Evolutionary conservation across 2,113 vertebrate species (phyloP).

Genomic region (Chlorodrepanis virens): DNA sequence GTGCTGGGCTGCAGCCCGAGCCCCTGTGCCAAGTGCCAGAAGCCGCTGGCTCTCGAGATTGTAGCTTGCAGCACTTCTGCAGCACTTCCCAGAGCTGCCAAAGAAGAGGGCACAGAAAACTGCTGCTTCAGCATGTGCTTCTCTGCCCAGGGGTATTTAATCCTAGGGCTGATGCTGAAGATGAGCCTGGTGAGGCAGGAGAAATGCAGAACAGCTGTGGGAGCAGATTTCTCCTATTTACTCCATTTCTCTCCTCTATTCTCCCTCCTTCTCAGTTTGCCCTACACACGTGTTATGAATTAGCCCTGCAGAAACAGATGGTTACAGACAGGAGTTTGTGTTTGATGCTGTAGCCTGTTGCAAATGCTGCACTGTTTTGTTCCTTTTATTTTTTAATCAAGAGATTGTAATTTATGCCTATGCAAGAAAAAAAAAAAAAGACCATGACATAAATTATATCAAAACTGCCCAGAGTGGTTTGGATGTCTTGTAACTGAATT

Average conservation of each 20-base stretch:
- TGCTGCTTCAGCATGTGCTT: not conserved
- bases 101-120: not conserved
- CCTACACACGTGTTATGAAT: accelerated
- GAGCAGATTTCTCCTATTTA: not conserved
- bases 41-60: not conserved
- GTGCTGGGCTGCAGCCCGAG: not conserved
- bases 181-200: not conserved
- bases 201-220: not conserved
- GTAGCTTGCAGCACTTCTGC: not conserved
- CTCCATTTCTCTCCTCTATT: not conserved
- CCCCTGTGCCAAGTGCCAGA: accelerated
- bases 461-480: not conserved
- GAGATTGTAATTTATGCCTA: conserved; percentile 78
- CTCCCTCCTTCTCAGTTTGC: not conserved
- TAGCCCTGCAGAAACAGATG: conserved; percentile 9
- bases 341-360: conserved; percentile 44
- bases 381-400: conserved; percentile 65
- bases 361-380: conserved; percentile 77
- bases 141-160: not conserved
- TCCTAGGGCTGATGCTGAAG: not conserved
- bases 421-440: conserved; percentile 70
- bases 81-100: not conserved
- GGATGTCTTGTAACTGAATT: not conserved
- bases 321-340: not conserved
- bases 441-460: conserved; percentile 63